These are phyloP conservation scores for Phrynosoma platyrhinos DNA, from an alignment of 2,113 vertebrate species.

Conservation along the genomic window DNA sequence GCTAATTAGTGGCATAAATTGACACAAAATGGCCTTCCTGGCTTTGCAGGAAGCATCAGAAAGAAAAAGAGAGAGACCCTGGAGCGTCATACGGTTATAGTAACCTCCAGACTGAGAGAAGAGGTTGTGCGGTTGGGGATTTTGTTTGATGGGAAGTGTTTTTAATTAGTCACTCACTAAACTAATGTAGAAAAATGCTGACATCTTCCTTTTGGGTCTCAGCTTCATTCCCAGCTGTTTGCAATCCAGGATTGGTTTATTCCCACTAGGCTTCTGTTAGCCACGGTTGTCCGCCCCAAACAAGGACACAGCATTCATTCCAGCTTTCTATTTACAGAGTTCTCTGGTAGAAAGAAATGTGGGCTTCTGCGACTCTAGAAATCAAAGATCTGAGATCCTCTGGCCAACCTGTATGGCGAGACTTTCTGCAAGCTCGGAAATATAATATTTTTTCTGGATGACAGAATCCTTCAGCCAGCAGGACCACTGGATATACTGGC, in stretches of 20 bases:
- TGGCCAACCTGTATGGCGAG: not conserved
- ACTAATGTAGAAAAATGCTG: conserved; percentile 23
- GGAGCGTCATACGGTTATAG: conserved; percentile 35
- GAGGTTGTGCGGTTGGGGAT: not conserved
- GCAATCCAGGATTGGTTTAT: conserved; percentile 41
- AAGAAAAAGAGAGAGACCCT: not conserved
- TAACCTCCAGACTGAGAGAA: conserved; percentile 37
- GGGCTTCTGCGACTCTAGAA: not conserved
- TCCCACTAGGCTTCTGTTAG: conserved; percentile 47
- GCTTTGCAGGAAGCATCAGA: not conserved
- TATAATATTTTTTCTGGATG: not conserved
- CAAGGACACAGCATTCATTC: not conserved
- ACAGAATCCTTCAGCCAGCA: too few species aligned
- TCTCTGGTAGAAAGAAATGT: not conserved
- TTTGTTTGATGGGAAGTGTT: not conserved
- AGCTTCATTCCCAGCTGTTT: conserved; percentile 71
- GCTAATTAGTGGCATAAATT: conserved; percentile 34
- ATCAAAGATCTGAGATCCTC: not conserved
- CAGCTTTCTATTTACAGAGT: conserved; percentile 28
- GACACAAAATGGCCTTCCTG: not conserved
- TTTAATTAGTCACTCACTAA: conserved; percentile 52
- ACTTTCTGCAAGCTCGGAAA: too few species aligned
- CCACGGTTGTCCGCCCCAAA: conserved; percentile 59
- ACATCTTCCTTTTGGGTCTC: conserved; percentile 5
- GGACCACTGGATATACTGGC: too few species aligned